phyloP scores from a whole-genome alignment of 2,113 vertebrate species.

The Bettongia penicillata region DNA sequence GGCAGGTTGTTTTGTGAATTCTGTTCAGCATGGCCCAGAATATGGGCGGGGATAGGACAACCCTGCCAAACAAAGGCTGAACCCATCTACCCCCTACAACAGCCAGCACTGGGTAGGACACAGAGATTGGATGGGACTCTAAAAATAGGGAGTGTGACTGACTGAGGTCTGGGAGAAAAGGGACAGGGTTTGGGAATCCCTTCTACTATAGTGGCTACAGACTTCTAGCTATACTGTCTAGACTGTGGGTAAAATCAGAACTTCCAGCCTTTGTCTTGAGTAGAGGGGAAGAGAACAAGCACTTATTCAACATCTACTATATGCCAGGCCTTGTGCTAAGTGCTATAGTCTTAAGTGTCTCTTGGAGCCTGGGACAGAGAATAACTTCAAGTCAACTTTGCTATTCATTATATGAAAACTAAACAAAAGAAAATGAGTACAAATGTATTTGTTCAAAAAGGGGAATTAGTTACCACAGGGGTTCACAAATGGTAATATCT shows the following conservation, averaged over 20 bases:
- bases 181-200: not conserved
- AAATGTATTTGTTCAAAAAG: not conserved
- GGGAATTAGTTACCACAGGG: not conserved
- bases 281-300: not conserved
- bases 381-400: not conserved
- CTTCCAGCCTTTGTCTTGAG: not conserved
- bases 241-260: not conserved
- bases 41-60: not conserved
- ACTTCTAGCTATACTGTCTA: not conserved
- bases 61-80: not conserved
- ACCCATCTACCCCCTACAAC: not conserved
- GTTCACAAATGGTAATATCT: not conserved
- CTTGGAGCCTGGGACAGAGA: not conserved
- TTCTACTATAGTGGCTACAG: not conserved
- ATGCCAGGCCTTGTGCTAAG: no score
- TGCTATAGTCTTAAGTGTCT: not conserved
- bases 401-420: not conserved
- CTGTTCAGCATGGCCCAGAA: not conserved
- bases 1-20: not conserved
- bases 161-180: not conserved
- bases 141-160: no score
- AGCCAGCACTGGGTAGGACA: not conserved
- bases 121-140: not conserved
- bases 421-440: not conserved
- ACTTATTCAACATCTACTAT: not conserved